A percentile compares a stretch with the other conserved stretches of the same genome.
These are phyloP conservation scores for Odocoileus hemionus DNA, from an alignment of 2,113 vertebrate species.

Conservation along the genomic window DNA sequence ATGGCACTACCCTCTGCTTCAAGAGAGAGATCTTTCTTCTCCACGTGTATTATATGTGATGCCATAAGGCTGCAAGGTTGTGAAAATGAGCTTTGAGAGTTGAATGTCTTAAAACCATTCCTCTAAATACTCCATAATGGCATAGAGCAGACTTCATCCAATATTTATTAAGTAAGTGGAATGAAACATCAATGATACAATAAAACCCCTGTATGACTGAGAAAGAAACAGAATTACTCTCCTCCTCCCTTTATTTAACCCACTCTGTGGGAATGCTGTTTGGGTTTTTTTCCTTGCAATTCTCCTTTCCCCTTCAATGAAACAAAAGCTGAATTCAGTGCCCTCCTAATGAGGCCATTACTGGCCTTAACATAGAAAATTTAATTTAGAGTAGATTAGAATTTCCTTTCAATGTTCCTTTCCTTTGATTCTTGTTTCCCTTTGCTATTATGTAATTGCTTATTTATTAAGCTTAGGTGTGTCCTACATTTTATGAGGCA, in stretches of 20 bases:
- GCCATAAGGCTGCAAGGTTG: conserved; percentile 33
- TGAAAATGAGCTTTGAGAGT: conserved; percentile 67
- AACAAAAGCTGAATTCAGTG: not conserved
- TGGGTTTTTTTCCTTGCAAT: not conserved
- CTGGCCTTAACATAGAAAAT: not conserved
- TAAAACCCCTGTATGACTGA: not conserved
- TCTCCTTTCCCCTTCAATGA: not conserved
- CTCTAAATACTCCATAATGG: conserved; percentile 44
- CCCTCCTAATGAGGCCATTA: not conserved
- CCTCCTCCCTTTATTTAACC: not conserved
- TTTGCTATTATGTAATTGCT: not conserved
- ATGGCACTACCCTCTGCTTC: conserved; percentile 49
- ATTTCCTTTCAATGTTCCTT: not conserved
- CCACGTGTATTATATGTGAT: not conserved
- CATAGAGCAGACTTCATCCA: conserved; percentile 9
- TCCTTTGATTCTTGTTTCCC: not conserved
- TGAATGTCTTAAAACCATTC: conserved; percentile 60
- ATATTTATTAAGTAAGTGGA: conserved; percentile 65
- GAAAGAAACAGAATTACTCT: not conserved
- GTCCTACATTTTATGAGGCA: not conserved
- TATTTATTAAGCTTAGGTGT: not conserved
- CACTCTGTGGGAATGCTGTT: not conserved
- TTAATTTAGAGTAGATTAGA: not conserved
- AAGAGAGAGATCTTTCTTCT: conserved; percentile 62
- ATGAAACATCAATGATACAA: not conserved